These are phyloP conservation scores for Caerostris extrusa DNA, from an alignment of 1,140 invertebrate species.

Conservation along the genomic window DNA sequence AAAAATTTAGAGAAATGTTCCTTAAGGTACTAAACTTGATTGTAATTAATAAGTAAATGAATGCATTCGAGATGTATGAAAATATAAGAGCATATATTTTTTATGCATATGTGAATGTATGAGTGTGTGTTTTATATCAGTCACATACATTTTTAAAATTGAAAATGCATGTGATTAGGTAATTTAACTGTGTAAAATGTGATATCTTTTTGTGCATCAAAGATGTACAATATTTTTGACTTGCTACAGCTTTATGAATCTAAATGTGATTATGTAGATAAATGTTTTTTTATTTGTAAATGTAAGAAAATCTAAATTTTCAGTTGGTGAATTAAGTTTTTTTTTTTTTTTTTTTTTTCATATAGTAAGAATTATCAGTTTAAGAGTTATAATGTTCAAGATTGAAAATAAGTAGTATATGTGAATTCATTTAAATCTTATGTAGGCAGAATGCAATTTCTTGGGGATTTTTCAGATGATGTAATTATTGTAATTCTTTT, in stretches of 20 bases:
- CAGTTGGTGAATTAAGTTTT: not conserved
- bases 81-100: conserved; percentile 2
- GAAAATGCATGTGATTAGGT: not conserved
- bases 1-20: conserved; percentile 10
- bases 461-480: too few species aligned
- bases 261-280: conserved; percentile 24
- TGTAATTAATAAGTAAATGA: not conserved
- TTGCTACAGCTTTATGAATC: not conserved
- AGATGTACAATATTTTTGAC: conserved; percentile 21
- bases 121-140: not conserved
- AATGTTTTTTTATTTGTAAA: not conserved
- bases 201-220: conserved; percentile 32
- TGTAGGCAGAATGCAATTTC: too few species aligned
- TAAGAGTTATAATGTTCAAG: too few species aligned
- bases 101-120: not conserved
- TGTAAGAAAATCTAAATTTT: not conserved
- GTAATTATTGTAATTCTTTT: too few species aligned
- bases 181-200: not conserved
- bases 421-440: too few species aligned
- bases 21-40: not conserved
- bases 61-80: conserved; percentile 11
- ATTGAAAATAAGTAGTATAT: too few species aligned
- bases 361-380: too few species aligned
- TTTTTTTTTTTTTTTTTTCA: not conserved
- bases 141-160: conserved; percentile 1